Conservation (phyloP, 2,113 vertebrate species). For the Edolisoma coerulescens region DNA sequence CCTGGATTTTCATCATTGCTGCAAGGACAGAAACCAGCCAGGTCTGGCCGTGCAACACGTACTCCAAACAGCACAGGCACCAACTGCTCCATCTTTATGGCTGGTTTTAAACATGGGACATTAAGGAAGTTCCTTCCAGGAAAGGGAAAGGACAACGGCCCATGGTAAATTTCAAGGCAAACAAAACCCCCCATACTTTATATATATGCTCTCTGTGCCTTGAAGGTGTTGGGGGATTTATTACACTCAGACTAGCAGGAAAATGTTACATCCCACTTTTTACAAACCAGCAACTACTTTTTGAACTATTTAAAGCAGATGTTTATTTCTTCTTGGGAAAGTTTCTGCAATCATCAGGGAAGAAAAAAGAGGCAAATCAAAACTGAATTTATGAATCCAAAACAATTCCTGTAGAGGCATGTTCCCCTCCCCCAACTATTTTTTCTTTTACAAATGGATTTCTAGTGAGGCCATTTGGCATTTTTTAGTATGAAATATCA, state of each 20-base stretch:
- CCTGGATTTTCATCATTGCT: background rate
- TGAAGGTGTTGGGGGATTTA: background rate
- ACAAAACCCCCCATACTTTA: background rate
- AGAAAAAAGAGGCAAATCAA: background rate
- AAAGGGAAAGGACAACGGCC: background rate
- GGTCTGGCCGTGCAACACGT: background rate
- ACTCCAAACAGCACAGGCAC: background rate
- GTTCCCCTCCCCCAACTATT: background rate
- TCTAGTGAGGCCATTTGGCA: conserved; percentile 6
- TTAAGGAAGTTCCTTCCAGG: background rate
- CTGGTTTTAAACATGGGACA: background rate
- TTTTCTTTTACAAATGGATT: background rate
- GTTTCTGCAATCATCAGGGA: background rate
- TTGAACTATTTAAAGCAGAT: background rate
- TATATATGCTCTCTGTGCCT: background rate
- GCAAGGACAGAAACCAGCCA: background rate
- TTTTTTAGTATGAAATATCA: conserved; percentile 33
- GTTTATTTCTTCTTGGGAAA: background rate
- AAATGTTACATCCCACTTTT: background rate
- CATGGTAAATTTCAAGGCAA: background rate
- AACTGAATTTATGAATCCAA: conserved; percentile 3
- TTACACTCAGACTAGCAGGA: background rate
- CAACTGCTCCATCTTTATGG: background rate
- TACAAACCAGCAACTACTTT: background rate
- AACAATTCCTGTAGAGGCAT: background rate